Evolutionary conservation across 2,797 vertebrate species (phyloP).

Genomic region (Apogon hyalosoma): DNA sequence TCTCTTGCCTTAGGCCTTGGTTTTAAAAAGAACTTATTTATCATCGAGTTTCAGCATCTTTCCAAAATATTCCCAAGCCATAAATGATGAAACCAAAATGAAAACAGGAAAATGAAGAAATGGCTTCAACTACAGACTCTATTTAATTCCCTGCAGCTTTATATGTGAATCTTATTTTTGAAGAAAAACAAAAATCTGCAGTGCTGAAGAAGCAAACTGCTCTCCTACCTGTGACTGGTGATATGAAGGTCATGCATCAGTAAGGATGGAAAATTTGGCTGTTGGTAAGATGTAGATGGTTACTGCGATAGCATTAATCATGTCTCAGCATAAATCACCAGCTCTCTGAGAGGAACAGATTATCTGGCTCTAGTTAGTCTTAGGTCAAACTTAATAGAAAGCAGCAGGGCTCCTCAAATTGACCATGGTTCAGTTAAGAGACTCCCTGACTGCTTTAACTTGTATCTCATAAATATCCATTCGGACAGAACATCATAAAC

Average conservation of each 20-base stretch:
- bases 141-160: conserved; percentile 27
- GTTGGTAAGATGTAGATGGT: conserved; percentile 34
- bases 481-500: conserved; percentile 30
- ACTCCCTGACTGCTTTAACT: conserved; percentile 46
- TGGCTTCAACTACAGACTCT: not conserved
- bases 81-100: conserved; percentile 32
- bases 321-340: conserved; percentile 69
- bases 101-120: conserved; percentile 38
- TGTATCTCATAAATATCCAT: conserved; percentile 57
- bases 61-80: conserved; percentile 23
- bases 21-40: conserved; percentile 47
- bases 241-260: conserved; percentile 36
- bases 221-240: conserved; percentile 10
- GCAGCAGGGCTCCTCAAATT: conserved; percentile 67
- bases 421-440: conserved; percentile 45
- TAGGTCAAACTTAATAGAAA: conserved; percentile 78
- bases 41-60: conserved; percentile 33
- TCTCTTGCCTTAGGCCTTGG: conserved; percentile 6
- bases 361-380: conserved; percentile 48
- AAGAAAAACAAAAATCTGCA: not conserved
- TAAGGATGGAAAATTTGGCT: conserved; percentile 46
- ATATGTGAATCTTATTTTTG: conserved; percentile 30
- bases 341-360: conserved; percentile 38
- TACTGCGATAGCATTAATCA: conserved; percentile 63
- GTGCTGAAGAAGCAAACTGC: conserved; percentile 14